phyloP scores from a whole-genome alignment of 2,888 invertebrate genomes.

The Ephialtes manifestator region DNA sequence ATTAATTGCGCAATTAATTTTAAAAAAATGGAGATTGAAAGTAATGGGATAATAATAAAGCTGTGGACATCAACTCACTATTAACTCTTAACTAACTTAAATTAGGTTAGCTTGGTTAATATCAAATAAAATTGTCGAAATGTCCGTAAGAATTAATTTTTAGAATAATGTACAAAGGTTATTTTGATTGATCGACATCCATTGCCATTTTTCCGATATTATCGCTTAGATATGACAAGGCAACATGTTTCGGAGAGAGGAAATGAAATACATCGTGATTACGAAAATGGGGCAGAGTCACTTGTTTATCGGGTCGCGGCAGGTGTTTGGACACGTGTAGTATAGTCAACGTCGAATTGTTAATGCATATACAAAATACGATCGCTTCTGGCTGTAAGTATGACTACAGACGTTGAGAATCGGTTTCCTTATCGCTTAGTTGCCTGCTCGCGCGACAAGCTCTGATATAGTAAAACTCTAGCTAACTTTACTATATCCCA shows the following conservation, averaged over 20 bases:
- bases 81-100: neutral
- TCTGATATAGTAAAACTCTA: neutral
- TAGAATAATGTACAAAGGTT: neutral
- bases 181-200: neutral
- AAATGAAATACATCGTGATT: neutral
- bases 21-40: too few species aligned
- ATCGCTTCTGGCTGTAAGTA: neutral
- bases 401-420: constrained; percentile 13
- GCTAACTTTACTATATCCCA: neutral
- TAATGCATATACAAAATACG: constrained; percentile 5
- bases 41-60: neutral
- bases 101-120: neutral
- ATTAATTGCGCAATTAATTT: neutral
- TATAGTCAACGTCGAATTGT: neutral
- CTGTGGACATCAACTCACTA: too few species aligned
- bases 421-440: constrained; percentile 33
- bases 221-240: neutral
- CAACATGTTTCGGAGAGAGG: neutral
- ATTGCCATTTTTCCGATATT: neutral
- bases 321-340: constrained; percentile 28
- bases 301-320: neutral
- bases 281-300: neutral
- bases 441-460: neutral
- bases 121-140: neutral
- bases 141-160: neutral